Evolutionary conservation across 1,140 invertebrate genomes (phyloP).

Genomic region (Drosophila suzukii): DNA sequence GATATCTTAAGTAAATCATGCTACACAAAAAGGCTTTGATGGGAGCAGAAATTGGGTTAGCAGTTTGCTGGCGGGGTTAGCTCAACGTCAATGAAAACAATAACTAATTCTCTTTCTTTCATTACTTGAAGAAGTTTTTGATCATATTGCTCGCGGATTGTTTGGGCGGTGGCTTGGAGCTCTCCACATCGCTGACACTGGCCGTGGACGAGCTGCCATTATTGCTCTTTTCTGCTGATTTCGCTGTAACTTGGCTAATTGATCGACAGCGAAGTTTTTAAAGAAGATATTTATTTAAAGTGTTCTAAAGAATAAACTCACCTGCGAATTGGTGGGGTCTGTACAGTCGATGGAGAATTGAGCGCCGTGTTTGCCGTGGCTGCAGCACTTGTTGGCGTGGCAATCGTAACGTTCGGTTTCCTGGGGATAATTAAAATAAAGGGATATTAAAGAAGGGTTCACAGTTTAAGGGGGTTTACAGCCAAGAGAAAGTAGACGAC

Average conservation of each 20-base stretch:
- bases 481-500: constrained; percentile 53
- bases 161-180: constrained; percentile 71
- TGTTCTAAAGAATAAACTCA: constrained; percentile 23
- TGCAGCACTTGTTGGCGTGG: constrained; percentile 57
- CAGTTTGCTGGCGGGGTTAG: constrained; percentile 20
- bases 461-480: constrained; percentile 11
- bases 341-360: constrained; percentile 68
- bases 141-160: constrained; percentile 94
- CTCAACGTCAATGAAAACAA: constrained; percentile 29
- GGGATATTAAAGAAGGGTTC: background rate
- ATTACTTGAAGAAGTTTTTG: constrained; percentile 98
- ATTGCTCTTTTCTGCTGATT: constrained; percentile 54
- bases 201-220: constrained; percentile 86
- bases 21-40: constrained; percentile 13
- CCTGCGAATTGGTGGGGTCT: constrained; percentile 79
- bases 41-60: constrained; percentile 14
- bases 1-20: constrained; percentile 18
- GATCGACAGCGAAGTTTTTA: constrained; percentile 22
- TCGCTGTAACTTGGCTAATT: constrained; percentile 78
- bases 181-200: constrained; percentile 64
- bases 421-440: constrained; percentile 34
- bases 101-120: constrained; percentile 7
- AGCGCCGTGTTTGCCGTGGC: constrained; percentile 61
- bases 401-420: constrained; percentile 64
- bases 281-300: background rate